A percentile compares a stretch with the other conserved stretches of the same genome.
phyloP scores from a whole-genome alignment of 2,113 vertebrate species.

The Vombatus ursinus region DNA sequence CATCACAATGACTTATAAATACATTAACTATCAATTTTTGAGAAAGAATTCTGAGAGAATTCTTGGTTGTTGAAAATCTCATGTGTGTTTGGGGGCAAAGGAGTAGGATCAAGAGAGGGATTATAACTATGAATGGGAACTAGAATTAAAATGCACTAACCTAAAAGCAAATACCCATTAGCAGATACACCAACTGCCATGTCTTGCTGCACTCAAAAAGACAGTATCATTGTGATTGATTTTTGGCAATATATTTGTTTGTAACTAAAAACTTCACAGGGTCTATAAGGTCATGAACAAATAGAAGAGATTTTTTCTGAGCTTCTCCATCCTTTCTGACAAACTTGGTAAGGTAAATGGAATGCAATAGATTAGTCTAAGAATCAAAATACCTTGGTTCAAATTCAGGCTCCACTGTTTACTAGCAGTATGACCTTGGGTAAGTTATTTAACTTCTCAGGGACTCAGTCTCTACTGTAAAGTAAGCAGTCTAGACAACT shows the following conservation, averaged over 20 bases:
- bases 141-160: not conserved
- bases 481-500: not conserved
- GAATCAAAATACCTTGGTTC: not conserved
- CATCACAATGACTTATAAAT: not conserved
- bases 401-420: not conserved
- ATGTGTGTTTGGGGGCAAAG: not conserved
- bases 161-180: not conserved
- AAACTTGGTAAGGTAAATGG: not conserved
- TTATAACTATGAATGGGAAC: rapidly evolving
- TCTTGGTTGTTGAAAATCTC: not conserved
- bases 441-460: not conserved
- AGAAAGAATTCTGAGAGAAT: not conserved
- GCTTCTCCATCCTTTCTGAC: not conserved
- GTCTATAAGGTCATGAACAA: not conserved
- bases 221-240: not conserved
- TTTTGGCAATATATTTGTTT: not conserved
- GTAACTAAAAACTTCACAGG: not conserved
- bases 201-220: not conserved
- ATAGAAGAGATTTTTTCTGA: not conserved
- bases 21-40: not conserved
- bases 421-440: not conserved
- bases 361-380: not conserved
- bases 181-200: not conserved
- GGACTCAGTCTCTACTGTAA: not conserved
- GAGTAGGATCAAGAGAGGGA: not conserved